Percentiles rank a stretch among this genome's conserved stretches.
Evolutionary conservation across 2,888 invertebrate species (phyloP).

Genomic region (Antitype chi): DNA sequence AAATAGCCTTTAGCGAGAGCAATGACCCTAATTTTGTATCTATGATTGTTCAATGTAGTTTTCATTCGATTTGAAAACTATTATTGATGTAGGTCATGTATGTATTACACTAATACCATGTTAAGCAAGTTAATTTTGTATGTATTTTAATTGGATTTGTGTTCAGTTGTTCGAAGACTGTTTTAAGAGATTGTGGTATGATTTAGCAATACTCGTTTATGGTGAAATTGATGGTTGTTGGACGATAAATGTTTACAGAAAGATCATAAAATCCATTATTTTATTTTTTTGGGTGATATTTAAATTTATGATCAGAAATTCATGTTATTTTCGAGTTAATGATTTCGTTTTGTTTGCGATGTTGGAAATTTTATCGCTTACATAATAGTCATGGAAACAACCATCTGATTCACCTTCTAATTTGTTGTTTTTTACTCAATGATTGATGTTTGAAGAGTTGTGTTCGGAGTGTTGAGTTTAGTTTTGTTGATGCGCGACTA

Average conservation of each 20-base stretch:
- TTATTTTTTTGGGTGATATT: not conserved
- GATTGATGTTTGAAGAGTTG: conserved; percentile 63
- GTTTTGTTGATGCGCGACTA: conserved; percentile 55
- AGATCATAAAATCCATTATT: not conserved
- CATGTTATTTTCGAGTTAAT: not conserved
- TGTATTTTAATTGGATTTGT: conserved; percentile 60
- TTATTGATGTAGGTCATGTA: conserved; percentile 75
- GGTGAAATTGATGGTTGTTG: conserved; percentile 32
- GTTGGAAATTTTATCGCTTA: not conserved
- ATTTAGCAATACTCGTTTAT: conserved; percentile 68
- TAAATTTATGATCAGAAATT: not conserved
- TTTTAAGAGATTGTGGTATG: conserved; percentile 68
- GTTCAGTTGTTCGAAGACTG: conserved; percentile 74
- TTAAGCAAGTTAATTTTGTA: conserved; percentile 65
- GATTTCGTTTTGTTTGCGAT: not conserved
- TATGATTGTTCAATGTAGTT: conserved; percentile 80
- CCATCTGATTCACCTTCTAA: conserved; percentile 27
- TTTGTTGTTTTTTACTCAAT: conserved; percentile 59
- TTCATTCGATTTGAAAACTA: conserved; percentile 84
- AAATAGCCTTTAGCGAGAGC: conserved; percentile 44
- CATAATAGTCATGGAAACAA: conserved; percentile 9
- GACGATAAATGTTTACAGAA: not conserved
- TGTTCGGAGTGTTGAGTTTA: conserved; percentile 64
- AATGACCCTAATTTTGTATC: conserved; percentile 65
- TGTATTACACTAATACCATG: conserved; percentile 63